Evolutionary conservation across 37 sponge, comb jelly and placozoan genomes (phyloP).

Genomic region (Aplysina aerophoba): DNA sequence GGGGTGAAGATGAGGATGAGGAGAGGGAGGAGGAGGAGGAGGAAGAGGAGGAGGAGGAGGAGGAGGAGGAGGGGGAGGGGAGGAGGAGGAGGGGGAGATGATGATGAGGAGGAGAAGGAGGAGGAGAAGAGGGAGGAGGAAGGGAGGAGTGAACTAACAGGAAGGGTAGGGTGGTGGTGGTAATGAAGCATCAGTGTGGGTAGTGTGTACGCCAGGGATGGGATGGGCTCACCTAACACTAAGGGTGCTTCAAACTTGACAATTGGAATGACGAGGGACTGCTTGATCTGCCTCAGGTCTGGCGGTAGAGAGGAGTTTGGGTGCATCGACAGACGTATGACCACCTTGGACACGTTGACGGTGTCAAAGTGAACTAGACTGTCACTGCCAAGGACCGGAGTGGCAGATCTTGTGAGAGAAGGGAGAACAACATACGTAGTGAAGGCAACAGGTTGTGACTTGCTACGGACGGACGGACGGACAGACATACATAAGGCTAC

Average conservation of each 20-base stretch:
- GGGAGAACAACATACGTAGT: no score
- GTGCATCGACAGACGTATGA: conserved; percentile 59
- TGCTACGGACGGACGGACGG: no score
- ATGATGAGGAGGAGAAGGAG: not conserved
- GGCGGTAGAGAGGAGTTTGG: conserved; percentile 77
- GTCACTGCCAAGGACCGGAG: not conserved
- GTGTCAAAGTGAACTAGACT: conserved; percentile 70
- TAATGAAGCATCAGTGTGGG: no score
- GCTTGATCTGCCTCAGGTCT: conserved; percentile 68
- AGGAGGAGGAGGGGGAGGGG: not conserved
- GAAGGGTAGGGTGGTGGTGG: no score
- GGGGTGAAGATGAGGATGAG: not conserved
- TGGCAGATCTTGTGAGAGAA: no score
- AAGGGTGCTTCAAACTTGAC: conserved; percentile 81
- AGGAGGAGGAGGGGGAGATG: no score
- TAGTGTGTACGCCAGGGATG: not conserved
- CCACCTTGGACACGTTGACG: conserved; percentile 38
- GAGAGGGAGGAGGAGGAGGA: no score
- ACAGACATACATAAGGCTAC: no score
- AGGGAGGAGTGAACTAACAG: not conserved
- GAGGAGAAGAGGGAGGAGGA: no score
- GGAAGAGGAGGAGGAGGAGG: no score
- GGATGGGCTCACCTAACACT: conserved; percentile 16
- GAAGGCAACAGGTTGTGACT: no score
- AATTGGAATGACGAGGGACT: conserved; percentile 60